Base-by-base conservation (phyloP, 2,888 invertebrate genomes). In the Rapana venosa region DNA sequence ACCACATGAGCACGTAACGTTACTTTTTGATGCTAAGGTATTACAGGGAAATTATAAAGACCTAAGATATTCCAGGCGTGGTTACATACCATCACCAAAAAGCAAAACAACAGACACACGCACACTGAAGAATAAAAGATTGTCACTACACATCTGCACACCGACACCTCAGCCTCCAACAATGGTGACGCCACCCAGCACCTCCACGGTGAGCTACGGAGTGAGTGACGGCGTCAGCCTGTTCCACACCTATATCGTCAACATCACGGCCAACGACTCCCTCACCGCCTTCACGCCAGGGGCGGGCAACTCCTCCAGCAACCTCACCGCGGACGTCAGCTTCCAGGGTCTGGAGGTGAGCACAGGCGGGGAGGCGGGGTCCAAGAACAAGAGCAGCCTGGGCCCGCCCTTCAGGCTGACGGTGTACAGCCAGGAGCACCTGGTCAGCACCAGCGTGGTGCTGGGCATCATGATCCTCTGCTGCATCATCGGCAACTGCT, bases 401-500 rank as follows among this genome's bases (percentile, higher is more conserved):
- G 85, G 85, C 15, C 85, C 85, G 30, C 89, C 89, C 13, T 89
- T 35, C 70, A 13, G 56, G n/a, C 89, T 89, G 85, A 93, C 94
- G 20, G 91, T 92, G 81, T 94, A 94, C 91, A 91, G 91, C 36
- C 36, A 93, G 61, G 91, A 92, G 11, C 85, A 92, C 11, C 92
- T 94, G 92, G 91, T 94, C 4, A 32, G 92, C 22, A 94, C 94
- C 20, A 94, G 94, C 89, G 90, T 94, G 70, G 61, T 95, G 35
- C 93, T 96, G 5, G 98, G 98, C 87, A 97, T 98, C 94, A 98
- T 99, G 97, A 99, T 99, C 96, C 97, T 99, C 94, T 97, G 98
- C 95, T 99, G 99, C 94, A 98, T 99, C 96, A 97, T 99, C 96
- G 99, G 99, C 94, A 99, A 99, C 96, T 98, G 99, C 94, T 99